Base-by-base conservation (phyloP, 2,113 vertebrate species). In the Ameiurus melas region DNA sequence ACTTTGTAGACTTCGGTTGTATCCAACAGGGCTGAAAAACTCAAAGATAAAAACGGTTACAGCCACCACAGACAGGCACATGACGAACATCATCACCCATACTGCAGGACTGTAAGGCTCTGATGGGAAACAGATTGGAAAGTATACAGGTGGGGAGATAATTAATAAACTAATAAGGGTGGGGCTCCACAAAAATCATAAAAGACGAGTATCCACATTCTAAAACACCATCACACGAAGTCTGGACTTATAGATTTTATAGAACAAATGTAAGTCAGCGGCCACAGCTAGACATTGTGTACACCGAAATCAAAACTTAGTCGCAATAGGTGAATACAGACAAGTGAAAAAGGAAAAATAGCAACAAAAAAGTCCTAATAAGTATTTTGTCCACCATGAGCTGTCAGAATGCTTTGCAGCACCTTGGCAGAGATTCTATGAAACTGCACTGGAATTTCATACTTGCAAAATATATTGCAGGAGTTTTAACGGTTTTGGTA, bases 11-110 rank as follows among this genome's bases (percentile, higher is more conserved):
- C 94, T 95, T 91, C 95, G 94, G 93, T 95, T 95, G 92, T 96
- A 98, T 93, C 97, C 97, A 27, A 97, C 97, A 10, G 97, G 97
- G 92, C 97, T 98, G 96, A 98, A 97, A 95, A 96, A 96, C 93
- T 96, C 96, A 0, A 98, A 98, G 95, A 98, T 96, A 96, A 98
- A 98, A 92, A 98, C 97, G 1, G 97, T 98, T 94, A 98, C 96
- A 0, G 97, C 97, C 36, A 98, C 97, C 91, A 98, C 97, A 20
- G 97, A 98, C 93, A 98, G 97, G 91, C 97, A 98, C 97, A 98
- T 98, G 89, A 98, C 97, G 58, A 98, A 98, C 97, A 98, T 98
- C 97, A 98, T 98, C 93, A 98, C 97, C 97, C 97, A 98, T 89
- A 98, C 97, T 1, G 97, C 97, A 0, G 97, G 97, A 92, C 97